These are phyloP conservation scores for Aphidius colemani DNA, from an alignment of 2,888 invertebrate species.

Conservation along the genomic window DNA sequence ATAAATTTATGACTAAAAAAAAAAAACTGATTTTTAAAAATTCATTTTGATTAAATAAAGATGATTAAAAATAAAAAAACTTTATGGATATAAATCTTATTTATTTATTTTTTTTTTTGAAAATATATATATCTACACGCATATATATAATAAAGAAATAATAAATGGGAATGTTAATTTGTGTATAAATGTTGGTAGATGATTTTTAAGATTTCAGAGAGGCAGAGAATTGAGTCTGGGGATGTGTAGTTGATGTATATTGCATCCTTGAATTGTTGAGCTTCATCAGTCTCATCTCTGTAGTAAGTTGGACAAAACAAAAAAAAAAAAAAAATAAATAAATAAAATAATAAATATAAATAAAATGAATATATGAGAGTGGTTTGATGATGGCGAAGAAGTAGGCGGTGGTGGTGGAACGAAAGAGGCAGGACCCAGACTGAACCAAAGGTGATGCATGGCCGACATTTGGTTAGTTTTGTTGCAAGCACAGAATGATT, in stretches of 20 bases:
- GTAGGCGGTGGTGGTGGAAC: conserved; percentile 44
- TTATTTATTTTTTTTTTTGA: no score
- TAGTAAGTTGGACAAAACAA: not conserved
- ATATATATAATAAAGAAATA: no score
- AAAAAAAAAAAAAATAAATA: conserved; percentile 27
- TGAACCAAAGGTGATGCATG: conserved; percentile 59
- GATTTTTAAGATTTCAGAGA: conserved; percentile 6
- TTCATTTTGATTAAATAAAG: no score
- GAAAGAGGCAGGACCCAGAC: conserved; percentile 51
- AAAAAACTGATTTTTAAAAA: no score
- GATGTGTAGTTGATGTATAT: not conserved
- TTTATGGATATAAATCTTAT: no score
- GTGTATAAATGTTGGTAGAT: conserved; percentile 11
- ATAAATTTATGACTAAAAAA: no score
- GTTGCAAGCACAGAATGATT: conserved; percentile 25
- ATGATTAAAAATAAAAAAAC: no score
- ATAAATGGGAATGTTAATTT: not conserved
- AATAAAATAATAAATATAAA: not conserved
- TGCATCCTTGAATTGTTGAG: no score
- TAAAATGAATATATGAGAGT: no score
- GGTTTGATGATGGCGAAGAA: conserved; percentile 30
- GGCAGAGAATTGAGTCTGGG: not conserved
- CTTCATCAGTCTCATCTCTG: no score
- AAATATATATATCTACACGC: no score
- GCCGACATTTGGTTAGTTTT: conserved; percentile 48